phyloP scores from a whole-genome alignment of 1,140 invertebrate genomes.

The Drosophila subpulchrella region DNA sequence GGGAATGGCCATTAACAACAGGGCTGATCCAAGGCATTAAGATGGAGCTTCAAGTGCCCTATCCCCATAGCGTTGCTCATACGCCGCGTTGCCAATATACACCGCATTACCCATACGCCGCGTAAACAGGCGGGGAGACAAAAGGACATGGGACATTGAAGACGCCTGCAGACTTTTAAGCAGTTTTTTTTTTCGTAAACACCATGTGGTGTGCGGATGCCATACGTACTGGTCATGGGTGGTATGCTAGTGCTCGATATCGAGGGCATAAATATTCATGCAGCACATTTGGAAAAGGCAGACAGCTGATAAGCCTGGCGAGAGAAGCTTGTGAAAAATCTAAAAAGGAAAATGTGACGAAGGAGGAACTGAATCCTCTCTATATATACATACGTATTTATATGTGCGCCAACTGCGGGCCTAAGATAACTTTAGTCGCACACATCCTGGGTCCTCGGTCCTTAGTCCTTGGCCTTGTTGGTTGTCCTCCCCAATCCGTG shows the following conservation, averaged over 20 bases:
- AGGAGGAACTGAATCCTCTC: slow-evolving; percentile 17
- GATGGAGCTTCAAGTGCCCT: slow-evolving; percentile 41
- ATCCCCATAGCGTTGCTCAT: slow-evolving; percentile 43
- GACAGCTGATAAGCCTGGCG: slow-evolving; percentile 72
- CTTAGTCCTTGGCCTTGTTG: slow-evolving; percentile 34
- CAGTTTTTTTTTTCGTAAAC: slow-evolving; percentile 31
- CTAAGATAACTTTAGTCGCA: slow-evolving; percentile 75
- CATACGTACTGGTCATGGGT: slow-evolving; percentile 31
- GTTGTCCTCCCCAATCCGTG: slow-evolving; percentile 18
- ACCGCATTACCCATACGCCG: slow-evolving; percentile 52
- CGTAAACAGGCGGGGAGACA: slow-evolving; percentile 44
- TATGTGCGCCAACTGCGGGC: slow-evolving; percentile 57
- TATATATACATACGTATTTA: slow-evolving; percentile 11
- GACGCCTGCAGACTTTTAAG: slow-evolving; percentile 67
- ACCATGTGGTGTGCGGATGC: slow-evolving; percentile 27
- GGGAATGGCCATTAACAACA: slow-evolving; percentile 59
- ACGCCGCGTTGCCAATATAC: slow-evolving; percentile 26
- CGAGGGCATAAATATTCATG: slow-evolving; percentile 75
- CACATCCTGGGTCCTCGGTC: slow-evolving; percentile 3
- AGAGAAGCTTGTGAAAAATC: slow-evolving; percentile 23
- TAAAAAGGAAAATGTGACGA: slow-evolving; percentile 16
- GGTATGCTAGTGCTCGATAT: slow-evolving; percentile 56
- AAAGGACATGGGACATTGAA: slow-evolving; percentile 24
- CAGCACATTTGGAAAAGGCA: slow-evolving; percentile 56
- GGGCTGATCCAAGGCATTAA: slow-evolving; percentile 2